Conservation (phyloP, 2,888 invertebrate species). For the Hypercompe scribonia region DNA sequence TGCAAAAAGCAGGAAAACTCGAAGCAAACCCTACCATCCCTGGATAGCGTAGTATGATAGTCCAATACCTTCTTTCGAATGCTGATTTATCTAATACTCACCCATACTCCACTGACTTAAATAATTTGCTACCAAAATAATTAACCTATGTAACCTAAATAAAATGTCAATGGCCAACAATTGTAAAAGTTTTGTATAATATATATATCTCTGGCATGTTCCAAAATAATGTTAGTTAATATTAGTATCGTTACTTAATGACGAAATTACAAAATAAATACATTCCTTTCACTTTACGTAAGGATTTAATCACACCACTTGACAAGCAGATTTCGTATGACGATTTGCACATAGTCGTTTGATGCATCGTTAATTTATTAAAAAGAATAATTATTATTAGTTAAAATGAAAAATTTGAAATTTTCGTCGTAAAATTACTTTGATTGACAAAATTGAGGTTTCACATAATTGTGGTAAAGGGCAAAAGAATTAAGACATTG, state of each 20-base stretch:
- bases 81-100: background rate
- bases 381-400: background rate
- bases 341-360: conserved; percentile 3
- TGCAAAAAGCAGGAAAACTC: no score
- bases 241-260: conserved; percentile 23
- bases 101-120: background rate
- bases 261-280: conserved; percentile 22
- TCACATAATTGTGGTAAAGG: background rate
- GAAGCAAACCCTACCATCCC: no score
- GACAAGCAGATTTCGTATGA: conserved; percentile 20
- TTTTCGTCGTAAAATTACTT: background rate
- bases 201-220: background rate
- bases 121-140: background rate
- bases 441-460: background rate
- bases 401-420: background rate
- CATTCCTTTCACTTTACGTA: conserved; percentile 47
- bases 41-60: no score
- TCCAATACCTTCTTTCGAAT: no score
- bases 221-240: conserved; percentile 11
- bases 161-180: conserved; percentile 1
- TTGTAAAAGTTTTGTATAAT: background rate
- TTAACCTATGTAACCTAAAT: background rate
- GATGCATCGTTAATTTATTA: background rate
- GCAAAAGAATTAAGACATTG: background rate
- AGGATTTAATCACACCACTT: conserved; percentile 31